phyloP scores from a whole-genome alignment of 2,797 vertebrate species.

The Rhinella marina region DNA sequence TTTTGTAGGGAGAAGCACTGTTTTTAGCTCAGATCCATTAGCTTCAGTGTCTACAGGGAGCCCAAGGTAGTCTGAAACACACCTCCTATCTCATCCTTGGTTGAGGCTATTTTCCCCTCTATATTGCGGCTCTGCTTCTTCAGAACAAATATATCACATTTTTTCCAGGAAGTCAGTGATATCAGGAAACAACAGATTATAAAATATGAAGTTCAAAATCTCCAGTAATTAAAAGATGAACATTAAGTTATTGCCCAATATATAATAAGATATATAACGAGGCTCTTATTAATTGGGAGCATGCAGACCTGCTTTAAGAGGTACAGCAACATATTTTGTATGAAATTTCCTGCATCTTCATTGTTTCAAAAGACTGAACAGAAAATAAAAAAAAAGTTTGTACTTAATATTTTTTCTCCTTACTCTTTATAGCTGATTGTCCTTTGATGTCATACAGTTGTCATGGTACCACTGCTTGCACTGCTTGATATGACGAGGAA shows the following conservation, averaged over 20 bases:
- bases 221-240: background rate
- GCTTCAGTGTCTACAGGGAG: no score
- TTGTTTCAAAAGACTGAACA: background rate
- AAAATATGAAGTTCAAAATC: background rate
- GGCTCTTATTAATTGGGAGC: background rate
- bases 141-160: no score
- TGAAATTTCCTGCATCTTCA: background rate
- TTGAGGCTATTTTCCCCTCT: no score
- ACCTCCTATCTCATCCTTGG: no score
- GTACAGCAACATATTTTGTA: background rate
- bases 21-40: no score
- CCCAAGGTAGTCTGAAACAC: no score
- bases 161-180: background rate
- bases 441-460: background rate
- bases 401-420: background rate
- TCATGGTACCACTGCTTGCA: constrained; percentile 6
- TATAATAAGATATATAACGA: background rate
- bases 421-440: background rate
- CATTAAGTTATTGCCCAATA: background rate
- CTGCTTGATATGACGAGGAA: background rate
- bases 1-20: no score
- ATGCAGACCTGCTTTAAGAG: background rate
- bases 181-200: background rate
- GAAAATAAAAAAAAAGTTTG: constrained; percentile 10
- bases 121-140: no score